Conservation (phyloP, 2,888 invertebrate species). For the Odontomyia ornata region DNA sequence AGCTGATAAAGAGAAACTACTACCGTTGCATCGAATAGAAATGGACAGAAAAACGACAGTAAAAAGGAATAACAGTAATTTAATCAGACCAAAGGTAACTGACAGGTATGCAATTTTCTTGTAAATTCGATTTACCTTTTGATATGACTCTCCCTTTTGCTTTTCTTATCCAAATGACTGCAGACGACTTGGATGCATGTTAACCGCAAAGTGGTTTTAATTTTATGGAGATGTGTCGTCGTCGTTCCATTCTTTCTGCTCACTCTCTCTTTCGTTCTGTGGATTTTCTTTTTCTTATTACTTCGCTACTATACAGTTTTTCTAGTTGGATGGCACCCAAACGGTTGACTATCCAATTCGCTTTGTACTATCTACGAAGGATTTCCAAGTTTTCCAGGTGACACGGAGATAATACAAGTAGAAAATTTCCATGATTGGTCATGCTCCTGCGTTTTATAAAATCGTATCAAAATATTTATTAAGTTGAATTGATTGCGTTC, state of each 20-base stretch:
- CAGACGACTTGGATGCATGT: conserved; percentile 30
- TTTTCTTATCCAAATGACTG: no score
- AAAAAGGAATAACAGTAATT: conserved; percentile 43
- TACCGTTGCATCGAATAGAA: no score
- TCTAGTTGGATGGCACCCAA: conserved; percentile 29
- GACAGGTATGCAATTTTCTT: conserved; percentile 49
- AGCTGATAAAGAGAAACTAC: background rate
- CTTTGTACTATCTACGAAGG: background rate
- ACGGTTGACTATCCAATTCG: background rate
- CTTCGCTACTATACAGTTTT: background rate
- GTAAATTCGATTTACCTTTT: conserved; percentile 44
- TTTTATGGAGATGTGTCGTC: conserved; percentile 36
- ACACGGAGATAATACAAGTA: background rate
- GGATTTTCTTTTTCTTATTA: no score
- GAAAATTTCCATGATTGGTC: background rate
- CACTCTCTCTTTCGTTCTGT: background rate
- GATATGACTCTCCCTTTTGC: conserved; percentile 37
- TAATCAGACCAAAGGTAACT: conserved; percentile 48
- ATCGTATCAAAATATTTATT: no score
- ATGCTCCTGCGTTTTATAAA: background rate
- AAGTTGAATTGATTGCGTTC: background rate
- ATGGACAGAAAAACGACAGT: background rate
- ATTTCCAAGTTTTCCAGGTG: background rate
- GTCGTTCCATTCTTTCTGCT: background rate
- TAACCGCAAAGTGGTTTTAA: conserved; percentile 43